Conservation (phyloP, 2,113 vertebrate genomes). For the Thalassarche chlororhynchos region DNA sequence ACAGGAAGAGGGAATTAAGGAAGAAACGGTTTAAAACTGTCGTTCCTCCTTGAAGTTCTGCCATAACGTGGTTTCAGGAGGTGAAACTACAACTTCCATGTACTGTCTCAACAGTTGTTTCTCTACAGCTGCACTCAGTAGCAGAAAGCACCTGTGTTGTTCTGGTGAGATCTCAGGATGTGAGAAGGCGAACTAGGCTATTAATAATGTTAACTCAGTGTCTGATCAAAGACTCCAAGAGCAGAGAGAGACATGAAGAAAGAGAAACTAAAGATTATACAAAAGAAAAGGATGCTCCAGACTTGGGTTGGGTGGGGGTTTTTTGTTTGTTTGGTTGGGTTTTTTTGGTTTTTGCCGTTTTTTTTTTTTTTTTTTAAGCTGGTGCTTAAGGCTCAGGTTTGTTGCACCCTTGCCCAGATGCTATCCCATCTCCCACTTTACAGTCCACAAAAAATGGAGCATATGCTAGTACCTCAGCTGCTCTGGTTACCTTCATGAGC, state of each 20-base stretch:
- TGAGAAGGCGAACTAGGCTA: not conserved
- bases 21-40: not conserved
- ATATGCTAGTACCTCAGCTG: not conserved
- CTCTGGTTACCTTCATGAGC: not conserved
- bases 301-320: not conserved
- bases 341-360: too few relatives aligned
- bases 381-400: not conserved
- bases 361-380: not conserved
- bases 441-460: not conserved
- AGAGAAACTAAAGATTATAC: not conserved
- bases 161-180: not conserved
- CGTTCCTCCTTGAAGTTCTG: not conserved
- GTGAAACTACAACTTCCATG: not conserved
- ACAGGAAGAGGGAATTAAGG: not conserved
- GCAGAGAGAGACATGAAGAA: not conserved
- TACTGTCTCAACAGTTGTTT: not conserved
- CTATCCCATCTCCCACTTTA: not conserved
- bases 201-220: not conserved
- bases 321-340: not conserved
- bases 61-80: not conserved
- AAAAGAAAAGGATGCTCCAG: not conserved
- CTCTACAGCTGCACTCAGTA: not conserved
- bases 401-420: accelerated
- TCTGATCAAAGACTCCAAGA: not conserved
- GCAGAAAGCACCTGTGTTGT: not conserved